Conservation (phyloP, 2,113 vertebrate genomes). For the Willisornis vidua region DNA sequence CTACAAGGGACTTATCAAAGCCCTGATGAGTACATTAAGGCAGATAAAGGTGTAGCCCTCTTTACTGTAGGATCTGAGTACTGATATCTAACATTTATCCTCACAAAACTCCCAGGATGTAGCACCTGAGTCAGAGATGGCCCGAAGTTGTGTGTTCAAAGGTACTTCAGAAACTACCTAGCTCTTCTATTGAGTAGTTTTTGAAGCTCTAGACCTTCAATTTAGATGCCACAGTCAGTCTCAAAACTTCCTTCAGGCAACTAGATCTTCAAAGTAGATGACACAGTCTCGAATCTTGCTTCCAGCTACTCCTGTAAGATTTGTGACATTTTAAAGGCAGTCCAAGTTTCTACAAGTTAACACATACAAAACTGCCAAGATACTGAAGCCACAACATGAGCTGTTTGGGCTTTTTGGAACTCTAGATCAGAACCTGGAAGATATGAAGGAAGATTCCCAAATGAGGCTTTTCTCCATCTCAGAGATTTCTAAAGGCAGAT, state of each 20-base stretch:
- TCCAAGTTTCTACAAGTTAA: not conserved
- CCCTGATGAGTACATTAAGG: not conserved
- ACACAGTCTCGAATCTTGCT: not conserved
- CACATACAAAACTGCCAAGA: not conserved
- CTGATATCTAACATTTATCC: not conserved
- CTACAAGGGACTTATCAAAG: not conserved
- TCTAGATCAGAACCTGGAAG: not conserved
- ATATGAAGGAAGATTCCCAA: not conserved
- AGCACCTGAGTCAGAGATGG: not conserved
- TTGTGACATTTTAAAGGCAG: not conserved
- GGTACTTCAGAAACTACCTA: not conserved
- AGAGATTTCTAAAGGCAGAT: not conserved
- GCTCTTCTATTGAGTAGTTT: not conserved
- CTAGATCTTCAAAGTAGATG: not conserved
- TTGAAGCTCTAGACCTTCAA: not conserved
- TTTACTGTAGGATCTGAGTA: not conserved
- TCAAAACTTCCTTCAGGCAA: not conserved
- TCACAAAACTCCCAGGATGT: not conserved
- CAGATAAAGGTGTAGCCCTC: not conserved
- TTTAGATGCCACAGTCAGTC: not conserved
- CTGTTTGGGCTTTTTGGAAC: not conserved
- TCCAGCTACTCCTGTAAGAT: not conserved
- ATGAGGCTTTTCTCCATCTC: not conserved
- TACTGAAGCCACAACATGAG: not conserved
- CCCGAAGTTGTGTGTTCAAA: not conserved